Evolutionary conservation across 2,797 vertebrate genomes (phyloP).

Genomic region (Anas flavirostris): DNA sequence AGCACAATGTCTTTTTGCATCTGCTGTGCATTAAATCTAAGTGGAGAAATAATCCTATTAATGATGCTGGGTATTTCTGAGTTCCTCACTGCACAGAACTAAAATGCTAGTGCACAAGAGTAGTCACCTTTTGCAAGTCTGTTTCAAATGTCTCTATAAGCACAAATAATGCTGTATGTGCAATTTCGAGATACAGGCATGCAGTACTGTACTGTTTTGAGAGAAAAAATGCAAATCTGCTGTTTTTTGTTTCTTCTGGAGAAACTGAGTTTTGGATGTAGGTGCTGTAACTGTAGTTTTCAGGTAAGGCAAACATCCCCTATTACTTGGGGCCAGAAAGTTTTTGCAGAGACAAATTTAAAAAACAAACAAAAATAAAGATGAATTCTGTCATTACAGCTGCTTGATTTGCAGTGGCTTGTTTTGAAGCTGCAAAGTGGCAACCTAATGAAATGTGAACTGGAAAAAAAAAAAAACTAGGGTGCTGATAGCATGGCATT

Average conservation of each 20-base stretch:
- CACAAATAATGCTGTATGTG: neutral
- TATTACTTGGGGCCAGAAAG: neutral
- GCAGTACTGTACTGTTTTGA: neutral
- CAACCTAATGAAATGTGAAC: neutral
- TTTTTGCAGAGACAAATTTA: neutral
- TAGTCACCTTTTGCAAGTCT: neutral
- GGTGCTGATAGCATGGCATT: neutral
- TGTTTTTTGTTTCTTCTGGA: neutral
- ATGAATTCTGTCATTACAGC: too few relatives aligned
- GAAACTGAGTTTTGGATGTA: neutral
- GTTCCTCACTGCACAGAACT: neutral
- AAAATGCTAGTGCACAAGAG: neutral
- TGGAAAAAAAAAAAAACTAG: neutral
- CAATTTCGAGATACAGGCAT: neutral
- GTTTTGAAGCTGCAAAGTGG: neutral
- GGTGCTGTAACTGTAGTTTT: neutral
- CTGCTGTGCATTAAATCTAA: conserved; percentile 6
- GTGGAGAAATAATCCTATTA: conserved; percentile 17
- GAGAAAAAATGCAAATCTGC: neutral
- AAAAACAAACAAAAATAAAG: too few relatives aligned
- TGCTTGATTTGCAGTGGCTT: neutral
- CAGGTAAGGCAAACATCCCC: neutral
- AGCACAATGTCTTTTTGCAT: conserved; percentile 9
- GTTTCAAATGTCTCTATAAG: neutral
- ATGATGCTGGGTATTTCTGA: neutral